These are phyloP conservation scores for Sarcophaga caerulescens DNA, from an alignment of 2,888 invertebrate species.

Conservation along the genomic window DNA sequence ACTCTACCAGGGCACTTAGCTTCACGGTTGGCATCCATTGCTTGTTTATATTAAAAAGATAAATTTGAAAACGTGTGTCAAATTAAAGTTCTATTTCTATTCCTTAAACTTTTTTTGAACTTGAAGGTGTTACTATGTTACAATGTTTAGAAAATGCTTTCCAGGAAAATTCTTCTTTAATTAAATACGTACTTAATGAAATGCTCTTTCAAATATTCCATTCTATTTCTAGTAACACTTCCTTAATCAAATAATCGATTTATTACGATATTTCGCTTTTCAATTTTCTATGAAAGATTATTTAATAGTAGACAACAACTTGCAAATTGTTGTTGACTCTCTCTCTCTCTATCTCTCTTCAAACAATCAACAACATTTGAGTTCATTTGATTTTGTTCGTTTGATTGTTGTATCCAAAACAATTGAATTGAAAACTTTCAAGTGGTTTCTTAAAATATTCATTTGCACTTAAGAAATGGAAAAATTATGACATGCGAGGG, in stretches of 20 bases:
- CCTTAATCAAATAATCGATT: background rate
- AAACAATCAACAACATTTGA: background rate
- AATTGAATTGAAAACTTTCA: background rate
- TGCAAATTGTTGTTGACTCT: background rate
- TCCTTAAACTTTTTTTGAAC: too few species aligned
- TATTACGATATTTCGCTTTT: background rate
- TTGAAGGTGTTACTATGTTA: too few species aligned
- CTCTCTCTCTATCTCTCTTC: background rate
- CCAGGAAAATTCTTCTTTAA: too few species aligned
- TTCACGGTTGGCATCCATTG: too few species aligned
- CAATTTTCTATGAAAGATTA: background rate
- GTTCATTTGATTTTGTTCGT: background rate
- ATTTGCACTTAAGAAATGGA: background rate
- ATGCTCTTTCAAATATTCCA: background rate
- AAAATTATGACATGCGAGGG: too few species aligned
- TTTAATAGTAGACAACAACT: too few species aligned
- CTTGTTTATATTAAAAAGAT: too few species aligned
- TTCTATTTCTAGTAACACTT: background rate
- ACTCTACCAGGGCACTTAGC: too few species aligned
- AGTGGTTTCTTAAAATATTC: background rate
- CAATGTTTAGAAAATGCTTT: too few species aligned
- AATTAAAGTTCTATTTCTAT: too few species aligned
- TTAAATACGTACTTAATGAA: too few species aligned
- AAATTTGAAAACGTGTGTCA: too few species aligned
- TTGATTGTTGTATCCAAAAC: background rate